Base-by-base conservation (phyloP, 1,140 invertebrate species). In the Orius insidiosus region DNA sequence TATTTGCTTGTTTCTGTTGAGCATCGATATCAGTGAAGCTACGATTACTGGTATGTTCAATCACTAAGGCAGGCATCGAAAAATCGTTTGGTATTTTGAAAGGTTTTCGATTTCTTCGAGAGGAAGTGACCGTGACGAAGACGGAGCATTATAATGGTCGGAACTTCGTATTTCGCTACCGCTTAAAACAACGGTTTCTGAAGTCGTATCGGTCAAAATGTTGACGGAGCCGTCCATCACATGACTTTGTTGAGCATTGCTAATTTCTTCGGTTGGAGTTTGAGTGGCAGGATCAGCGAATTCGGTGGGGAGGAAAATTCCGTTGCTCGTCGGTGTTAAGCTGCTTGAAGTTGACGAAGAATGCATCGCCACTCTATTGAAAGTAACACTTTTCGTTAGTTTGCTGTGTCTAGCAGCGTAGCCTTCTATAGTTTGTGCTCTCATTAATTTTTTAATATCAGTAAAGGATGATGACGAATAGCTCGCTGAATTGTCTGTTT, bases 391-490 rank as follows among this genome's bases (percentile, higher is more conserved):
- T 68, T 88, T 88, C 32, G 80, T 73, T 58, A 88, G 73, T 60
- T 87, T 88, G 47, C 80, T 80, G 62, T 86, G 83, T 58, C 85
- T 68, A 30, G 82, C 83, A 15, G 80, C 84, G 62, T 85, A 88
- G 37, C 84, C 85, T 66, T 84, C 79, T 48, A 87, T 68, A 36
- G 84, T 87, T 40, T 79, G 84, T 31, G 82, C 80, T 54, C 75
- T 64, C 65, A 85, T 78, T 31, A 84, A 60, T 54, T 67, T 75
- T 36, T 41, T 54, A 8, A 52, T 31, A 40, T 54, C 50, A 8
- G 44, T 56, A 43, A 14, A 16, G 7, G 63, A 52, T 24, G 61
- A 60, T 24, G 62, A 47, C 63, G 66, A 36, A 56, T 70, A 0
- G 69, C 64, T 49, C 59, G 53, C 42, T 63, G 64, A 18, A 13